Base-by-base conservation (phyloP, 2,888 invertebrate genomes). In the Athetis lepigone region DNA sequence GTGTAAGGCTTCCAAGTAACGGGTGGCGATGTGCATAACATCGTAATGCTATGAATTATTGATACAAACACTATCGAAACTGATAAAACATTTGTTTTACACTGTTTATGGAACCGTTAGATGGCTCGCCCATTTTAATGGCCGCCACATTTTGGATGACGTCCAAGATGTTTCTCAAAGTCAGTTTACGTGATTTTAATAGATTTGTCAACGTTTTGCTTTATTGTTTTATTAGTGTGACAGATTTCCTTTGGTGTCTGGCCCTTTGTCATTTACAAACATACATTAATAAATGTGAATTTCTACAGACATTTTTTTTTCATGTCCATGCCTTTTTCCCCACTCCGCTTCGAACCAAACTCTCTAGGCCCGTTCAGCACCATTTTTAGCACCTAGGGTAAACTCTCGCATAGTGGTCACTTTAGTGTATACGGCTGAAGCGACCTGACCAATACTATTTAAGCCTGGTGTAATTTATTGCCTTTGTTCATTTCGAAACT, bases 1-100 rank as follows among this genome's bases (percentile, higher is more conserved):
- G 82, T 88, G 86, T 90, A 88, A 92, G 92, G 88, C 91, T 94
- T 95, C 94, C 93, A 94, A 92, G 93, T 94, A 95, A 92, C 93
- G 92, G 94, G 91, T 82, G 88, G 78, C 88, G 88, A 90, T 92
- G 89, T 89, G 91, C 93, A 93, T 93, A 93, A 91, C 87, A 90
- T 86, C 84, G 85, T 75, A 85, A 80, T 81, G 86, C 86, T 90
- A 92, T 94, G 94, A 94, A 95, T 94, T 91, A 95, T 94, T 93
- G 91, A 94, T 93, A 90, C 70, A 77, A 50, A 81, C 82, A 84
- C 88, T 88, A 89, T 91, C 91, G 84, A 91, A 92, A 90, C 89
- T 90, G 91, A 92, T 90, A 90, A 90, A 90, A 93, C 93, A 93
- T 90, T 90, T 92, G 93, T 93, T 89, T 88, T 86, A 83, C 86